Conservation (phyloP, 1,140 invertebrate species). For the Plodia interpunctella region DNA sequence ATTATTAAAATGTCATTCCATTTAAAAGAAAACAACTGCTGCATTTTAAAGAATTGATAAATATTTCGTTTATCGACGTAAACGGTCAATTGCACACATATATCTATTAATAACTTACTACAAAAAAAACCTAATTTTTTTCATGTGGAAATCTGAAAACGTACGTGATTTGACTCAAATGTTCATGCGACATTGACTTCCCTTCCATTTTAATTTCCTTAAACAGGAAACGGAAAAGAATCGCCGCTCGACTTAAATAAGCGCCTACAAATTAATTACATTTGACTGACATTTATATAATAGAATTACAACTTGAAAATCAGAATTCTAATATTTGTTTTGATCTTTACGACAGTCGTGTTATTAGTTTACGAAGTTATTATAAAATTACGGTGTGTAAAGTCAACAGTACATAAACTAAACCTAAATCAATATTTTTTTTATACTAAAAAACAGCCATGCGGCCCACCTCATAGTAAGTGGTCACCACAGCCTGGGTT, state of each 20-base stretch:
- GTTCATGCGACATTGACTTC: not conserved
- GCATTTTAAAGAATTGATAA: no score
- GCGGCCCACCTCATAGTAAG: no score
- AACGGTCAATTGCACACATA: no score
- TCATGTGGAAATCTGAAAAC: no score
- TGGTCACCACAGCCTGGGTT: no score
- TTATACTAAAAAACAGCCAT: no score
- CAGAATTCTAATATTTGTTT: not conserved
- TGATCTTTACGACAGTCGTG: not conserved
- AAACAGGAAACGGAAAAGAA: not conserved
- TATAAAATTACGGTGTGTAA: not conserved
- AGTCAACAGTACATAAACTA: no score
- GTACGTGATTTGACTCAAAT: not conserved
- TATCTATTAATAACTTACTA: no score
- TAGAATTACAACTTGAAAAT: not conserved
- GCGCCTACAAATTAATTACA: not conserved
- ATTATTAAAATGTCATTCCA: not conserved
- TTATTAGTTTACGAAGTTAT: not conserved
- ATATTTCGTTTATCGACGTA: no score
- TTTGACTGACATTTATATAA: conserved; percentile 1
- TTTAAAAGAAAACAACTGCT: no score
- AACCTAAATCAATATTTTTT: no score
- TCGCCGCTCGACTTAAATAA: not conserved
- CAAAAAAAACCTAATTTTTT: no score
- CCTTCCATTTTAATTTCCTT: not conserved